phyloP scores from a whole-genome alignment of 2,113 vertebrate species.

The Cochlearius cochlearius region DNA sequence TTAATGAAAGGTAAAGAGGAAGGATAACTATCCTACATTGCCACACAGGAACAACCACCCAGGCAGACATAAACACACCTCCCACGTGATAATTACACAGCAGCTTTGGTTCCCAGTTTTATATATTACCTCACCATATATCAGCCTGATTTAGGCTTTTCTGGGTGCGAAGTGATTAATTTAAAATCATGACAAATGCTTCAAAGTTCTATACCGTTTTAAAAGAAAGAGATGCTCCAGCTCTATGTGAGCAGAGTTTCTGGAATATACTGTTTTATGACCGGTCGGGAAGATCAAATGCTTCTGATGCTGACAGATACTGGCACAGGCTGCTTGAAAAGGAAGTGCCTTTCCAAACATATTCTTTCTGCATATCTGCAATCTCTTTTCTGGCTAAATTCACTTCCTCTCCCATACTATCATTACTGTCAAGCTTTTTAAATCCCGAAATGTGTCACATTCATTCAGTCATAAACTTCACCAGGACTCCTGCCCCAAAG shows the following conservation, averaged over 20 bases:
- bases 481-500: not conserved
- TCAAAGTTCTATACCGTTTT: not conserved
- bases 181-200: not conserved
- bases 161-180: not conserved
- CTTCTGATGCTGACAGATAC: not conserved
- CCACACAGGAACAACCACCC: slow-evolving; percentile 11
- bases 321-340: not conserved
- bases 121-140: not conserved
- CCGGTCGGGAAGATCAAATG: not conserved
- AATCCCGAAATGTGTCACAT: not conserved
- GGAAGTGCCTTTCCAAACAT: not conserved
- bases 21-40: not conserved
- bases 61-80: not conserved
- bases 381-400: not conserved
- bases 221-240: not conserved
- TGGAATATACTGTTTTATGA: not conserved
- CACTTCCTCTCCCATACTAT: not conserved
- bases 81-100: not conserved
- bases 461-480: not conserved
- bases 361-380: not conserved
- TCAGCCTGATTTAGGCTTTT: not conserved
- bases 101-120: not conserved
- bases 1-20: not conserved
- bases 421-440: not conserved
- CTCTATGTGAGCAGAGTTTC: not conserved